These are phyloP conservation scores for Nibea albiflora DNA, from an alignment of 2,113 vertebrate genomes.

Conservation along the genomic window DNA sequence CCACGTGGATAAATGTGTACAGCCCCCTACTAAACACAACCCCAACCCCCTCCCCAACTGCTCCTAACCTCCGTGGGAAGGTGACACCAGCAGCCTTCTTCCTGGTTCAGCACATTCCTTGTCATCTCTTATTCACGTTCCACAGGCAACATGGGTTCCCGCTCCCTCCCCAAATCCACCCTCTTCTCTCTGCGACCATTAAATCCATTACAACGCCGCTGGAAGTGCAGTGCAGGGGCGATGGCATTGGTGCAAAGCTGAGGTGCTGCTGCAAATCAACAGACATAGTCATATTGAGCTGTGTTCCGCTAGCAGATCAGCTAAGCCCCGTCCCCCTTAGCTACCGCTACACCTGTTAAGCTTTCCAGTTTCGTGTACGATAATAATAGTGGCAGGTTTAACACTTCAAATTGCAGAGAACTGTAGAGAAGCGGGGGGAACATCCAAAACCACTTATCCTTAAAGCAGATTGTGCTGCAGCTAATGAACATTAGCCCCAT, in stretches of 20 bases:
- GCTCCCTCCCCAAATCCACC: not conserved
- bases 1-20: conserved; percentile 74
- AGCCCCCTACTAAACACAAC: conserved; percentile 31
- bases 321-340: not conserved
- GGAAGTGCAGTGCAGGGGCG: not conserved
- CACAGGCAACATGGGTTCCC: conserved; percentile 40
- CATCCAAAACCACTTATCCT: too few relatives aligned
- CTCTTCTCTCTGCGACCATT: not conserved
- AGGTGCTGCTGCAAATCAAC: not conserved
- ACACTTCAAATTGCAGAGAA: too few relatives aligned
- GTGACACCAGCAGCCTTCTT: conserved; percentile 60
- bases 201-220: conserved; percentile 13
- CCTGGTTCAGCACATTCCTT: conserved; percentile 77
- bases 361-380: too few relatives aligned
- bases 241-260: conserved; percentile 10
- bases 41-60: not conserved
- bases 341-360: not conserved
- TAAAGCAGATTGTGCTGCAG: too few relatives aligned
- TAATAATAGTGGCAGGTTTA: not conserved
- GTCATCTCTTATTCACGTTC: conserved; percentile 33
- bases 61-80: conserved; percentile 66
- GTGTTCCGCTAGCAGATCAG: not conserved
- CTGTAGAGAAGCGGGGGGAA: too few relatives aligned
- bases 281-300: not conserved
- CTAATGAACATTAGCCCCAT: not conserved